Conservation (phyloP, 2,797 vertebrate genomes). For the Coracias cyanogaster region DNA sequence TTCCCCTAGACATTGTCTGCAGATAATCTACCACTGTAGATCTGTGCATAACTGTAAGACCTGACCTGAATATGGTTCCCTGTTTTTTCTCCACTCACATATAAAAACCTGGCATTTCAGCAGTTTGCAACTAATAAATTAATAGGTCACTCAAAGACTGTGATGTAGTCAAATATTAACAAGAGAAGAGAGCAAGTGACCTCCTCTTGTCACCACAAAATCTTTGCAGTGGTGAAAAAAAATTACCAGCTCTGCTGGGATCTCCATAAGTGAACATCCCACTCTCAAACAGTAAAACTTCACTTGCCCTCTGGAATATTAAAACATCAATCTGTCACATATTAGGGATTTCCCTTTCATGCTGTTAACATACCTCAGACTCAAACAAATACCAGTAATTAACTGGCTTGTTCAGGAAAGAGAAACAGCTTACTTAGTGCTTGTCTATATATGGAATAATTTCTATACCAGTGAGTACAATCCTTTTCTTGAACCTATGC, state of each 20-base stretch:
- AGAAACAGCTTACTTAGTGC: neutral
- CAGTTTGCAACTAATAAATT: conserved; percentile 50
- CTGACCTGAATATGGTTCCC: neutral
- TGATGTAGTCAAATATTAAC: conserved; percentile 54
- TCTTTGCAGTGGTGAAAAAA: neutral
- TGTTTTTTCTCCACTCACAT: neutral
- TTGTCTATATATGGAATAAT: neutral
- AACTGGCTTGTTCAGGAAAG: neutral
- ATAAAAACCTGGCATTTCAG: conserved; percentile 30
- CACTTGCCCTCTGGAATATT: neutral
- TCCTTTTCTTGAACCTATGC: neutral
- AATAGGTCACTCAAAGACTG: conserved; percentile 48
- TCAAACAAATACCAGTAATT: neutral
- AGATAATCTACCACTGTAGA: neutral
- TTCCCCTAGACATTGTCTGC: neutral
- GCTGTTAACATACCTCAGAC: neutral
- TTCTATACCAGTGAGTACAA: neutral
- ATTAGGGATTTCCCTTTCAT: conserved; percentile 15
- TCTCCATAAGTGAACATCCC: conserved; percentile 9
- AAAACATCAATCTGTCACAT: conserved; percentile 32
- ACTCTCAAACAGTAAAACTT: neutral
- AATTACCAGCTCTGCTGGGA: neutral
- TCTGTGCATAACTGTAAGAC: neutral
- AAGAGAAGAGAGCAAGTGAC: neutral
- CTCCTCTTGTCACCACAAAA: neutral